A percentile compares a stretch with the other conserved stretches of the same genome.
These are phyloP conservation scores for Synergus itoensis DNA, from an alignment of 2,888 invertebrate genomes.

Conservation along the genomic window DNA sequence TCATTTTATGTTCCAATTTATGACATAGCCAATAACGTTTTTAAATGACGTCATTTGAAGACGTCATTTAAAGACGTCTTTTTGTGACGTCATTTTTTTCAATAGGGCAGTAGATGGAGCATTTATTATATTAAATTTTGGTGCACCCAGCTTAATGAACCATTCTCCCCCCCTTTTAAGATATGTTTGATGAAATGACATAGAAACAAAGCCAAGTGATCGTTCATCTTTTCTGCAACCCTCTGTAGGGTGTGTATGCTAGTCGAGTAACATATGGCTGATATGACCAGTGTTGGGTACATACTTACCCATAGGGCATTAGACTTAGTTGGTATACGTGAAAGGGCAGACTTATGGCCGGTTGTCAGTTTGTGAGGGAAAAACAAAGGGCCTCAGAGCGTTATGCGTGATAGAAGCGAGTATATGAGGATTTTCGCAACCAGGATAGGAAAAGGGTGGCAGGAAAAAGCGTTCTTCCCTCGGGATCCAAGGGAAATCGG, in stretches of 20 bases:
- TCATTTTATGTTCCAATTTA: too few species aligned
- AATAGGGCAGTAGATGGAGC: not conserved
- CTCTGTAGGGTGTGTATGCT: not conserved
- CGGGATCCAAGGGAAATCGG: conserved; percentile 52
- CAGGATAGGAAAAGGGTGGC: conserved; percentile 48
- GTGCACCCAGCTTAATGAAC: not conserved
- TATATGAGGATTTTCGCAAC: conserved; percentile 41
- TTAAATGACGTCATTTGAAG: too few species aligned
- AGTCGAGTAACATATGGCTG: not conserved
- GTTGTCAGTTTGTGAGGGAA: conserved; percentile 42
- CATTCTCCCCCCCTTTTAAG: not conserved
- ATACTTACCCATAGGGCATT: conserved; percentile 44
- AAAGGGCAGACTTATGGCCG: conserved; percentile 47
- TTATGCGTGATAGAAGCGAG: not conserved
- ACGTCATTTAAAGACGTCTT: too few species aligned
- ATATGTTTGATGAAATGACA: not conserved
- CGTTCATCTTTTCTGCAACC: not conserved
- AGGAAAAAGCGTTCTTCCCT: conserved; percentile 46
- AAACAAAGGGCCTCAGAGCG: conserved; percentile 22
- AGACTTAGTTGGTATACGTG: conserved; percentile 39
- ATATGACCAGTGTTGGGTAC: not conserved
- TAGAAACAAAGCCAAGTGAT: not conserved
- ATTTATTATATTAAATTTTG: not conserved
- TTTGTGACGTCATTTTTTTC: too few species aligned
- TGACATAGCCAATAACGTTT: too few species aligned